Conservation (phyloP, 1,140 invertebrate species). For the Armadillidium nasatum region DNA sequence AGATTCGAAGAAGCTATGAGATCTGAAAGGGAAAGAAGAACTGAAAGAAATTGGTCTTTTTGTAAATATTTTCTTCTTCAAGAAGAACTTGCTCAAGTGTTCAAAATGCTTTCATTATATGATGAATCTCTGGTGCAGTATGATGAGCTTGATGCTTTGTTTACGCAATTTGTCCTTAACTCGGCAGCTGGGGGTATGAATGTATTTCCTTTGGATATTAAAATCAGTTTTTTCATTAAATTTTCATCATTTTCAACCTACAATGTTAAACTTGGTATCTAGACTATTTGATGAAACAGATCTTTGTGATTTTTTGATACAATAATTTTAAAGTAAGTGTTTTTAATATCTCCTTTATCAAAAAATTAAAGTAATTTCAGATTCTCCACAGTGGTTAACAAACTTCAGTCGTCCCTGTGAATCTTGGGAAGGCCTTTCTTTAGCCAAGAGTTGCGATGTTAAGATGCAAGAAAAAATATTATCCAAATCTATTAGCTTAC, state of each 20-base stretch:
- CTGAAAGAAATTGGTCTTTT: constrained; percentile 88
- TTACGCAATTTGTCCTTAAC: constrained; percentile 93
- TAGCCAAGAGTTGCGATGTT: constrained; percentile 63
- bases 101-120: constrained; percentile 87
- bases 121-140: constrained; percentile 95
- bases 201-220: too few species aligned
- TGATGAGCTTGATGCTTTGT: constrained; percentile 93
- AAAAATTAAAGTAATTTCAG: constrained; percentile 51
- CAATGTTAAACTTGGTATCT: too few species aligned
- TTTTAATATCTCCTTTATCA: too few species aligned
- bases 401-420: constrained; percentile 70
- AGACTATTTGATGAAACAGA: too few species aligned
- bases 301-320: too few species aligned
- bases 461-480: constrained; percentile 64
- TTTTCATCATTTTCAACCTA: too few species aligned
- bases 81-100: constrained; percentile 91
- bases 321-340: too few species aligned
- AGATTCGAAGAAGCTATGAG: constrained; percentile 88
- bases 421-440: constrained; percentile 73
- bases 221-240: too few species aligned
- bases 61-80: constrained; percentile 71
- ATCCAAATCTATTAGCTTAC: constrained; percentile 65
- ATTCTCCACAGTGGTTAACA: constrained; percentile 72
- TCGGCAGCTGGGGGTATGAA: constrained; percentile 71
- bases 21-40: constrained; percentile 64